Evolutionary conservation across 2,888 invertebrate genomes (phyloP).

Genomic region (Lymantria monacha): DNA sequence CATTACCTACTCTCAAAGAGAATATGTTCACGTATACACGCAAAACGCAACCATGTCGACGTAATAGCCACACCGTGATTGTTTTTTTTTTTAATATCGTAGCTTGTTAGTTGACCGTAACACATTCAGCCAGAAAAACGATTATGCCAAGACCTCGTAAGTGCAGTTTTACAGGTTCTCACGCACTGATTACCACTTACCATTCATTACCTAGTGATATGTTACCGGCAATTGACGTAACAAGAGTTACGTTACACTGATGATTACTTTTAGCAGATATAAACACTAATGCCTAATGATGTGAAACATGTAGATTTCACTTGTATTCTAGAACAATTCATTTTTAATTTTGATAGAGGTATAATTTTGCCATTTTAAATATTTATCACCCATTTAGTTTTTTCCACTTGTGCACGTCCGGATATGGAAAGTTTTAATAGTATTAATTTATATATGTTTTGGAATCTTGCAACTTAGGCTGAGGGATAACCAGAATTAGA

Average conservation of each 20-base stretch:
- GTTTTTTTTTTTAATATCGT: background rate
- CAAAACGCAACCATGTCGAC: too few species aligned
- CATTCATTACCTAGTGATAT: constrained; percentile 18
- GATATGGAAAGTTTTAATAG: too few species aligned
- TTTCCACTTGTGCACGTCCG: too few species aligned
- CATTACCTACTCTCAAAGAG: too few species aligned
- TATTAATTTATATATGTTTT: too few species aligned
- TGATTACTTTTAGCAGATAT: background rate
- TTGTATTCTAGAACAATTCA: background rate
- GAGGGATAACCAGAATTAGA: too few species aligned
- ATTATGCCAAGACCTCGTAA: constrained; percentile 19
- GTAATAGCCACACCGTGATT: background rate
- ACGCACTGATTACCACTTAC: constrained; percentile 31
- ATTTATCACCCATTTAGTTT: too few species aligned
- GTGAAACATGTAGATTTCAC: constrained; percentile 1
- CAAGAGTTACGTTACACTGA: constrained; percentile 1
- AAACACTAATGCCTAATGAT: background rate
- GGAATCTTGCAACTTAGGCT: too few species aligned
- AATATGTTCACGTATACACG: too few species aligned
- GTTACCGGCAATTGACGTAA: constrained; percentile 7
- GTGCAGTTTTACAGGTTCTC: constrained; percentile 13
- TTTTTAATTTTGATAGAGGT: background rate
- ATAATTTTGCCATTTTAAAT: too few species aligned
- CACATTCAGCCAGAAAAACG: constrained; percentile 3
- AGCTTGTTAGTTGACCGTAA: background rate